Base-by-base conservation (phyloP, 2,888 invertebrate species). In the Agrotis segetum region DNA sequence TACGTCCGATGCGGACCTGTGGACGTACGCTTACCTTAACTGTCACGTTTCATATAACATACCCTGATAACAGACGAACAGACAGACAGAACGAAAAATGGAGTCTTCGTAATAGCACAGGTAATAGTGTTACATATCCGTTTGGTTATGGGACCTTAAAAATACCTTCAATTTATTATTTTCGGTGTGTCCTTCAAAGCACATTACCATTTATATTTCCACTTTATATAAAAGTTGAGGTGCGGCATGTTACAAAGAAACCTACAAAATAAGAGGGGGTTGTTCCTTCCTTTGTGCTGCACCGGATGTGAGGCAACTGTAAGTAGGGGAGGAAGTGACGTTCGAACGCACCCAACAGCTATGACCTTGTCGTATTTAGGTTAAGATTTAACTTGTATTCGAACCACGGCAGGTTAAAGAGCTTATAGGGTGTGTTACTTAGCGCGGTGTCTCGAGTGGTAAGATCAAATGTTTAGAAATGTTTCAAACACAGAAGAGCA, bases 281-380 rank as follows among this genome's bases (percentile, higher is more conserved):
- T 55, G 34, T 59, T 64, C 52, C 60, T 62, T 24, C 56, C 70
- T 84, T 74, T 79, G 62, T 74, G 49, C 59, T 58, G 53, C 50
- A 55, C 21, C 64, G 80, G 75, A 80, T 69, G 77, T 74, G 52
- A 74, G 47, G 63, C 19, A 59, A 58, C 59, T 71, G 73, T 70
- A 72, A 69, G 68, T 47, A 66, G 29, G 73, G 75, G 44, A 53
- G 76, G 79, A 82, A 75, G 71, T 79, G 74, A 81, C 77, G 71
- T 49, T 65, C 50, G 60, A 66, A 81, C 69, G 62, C 67, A 67
- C 65, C 53, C 62, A 46, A 44, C 64, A 58, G 9, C 21, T 40
- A 52, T 49, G 19, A 9, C 6, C 40, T 73, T 63, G 19, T 7
- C 1, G 34, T 70, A 77, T 73, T 67, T 81, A 73, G 67, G 74